Evolutionary conservation across 2,113 vertebrate species (phyloP), one percentile per base, ranked within the genome.

Genomic region (Aegotheles bennettii): DNA sequence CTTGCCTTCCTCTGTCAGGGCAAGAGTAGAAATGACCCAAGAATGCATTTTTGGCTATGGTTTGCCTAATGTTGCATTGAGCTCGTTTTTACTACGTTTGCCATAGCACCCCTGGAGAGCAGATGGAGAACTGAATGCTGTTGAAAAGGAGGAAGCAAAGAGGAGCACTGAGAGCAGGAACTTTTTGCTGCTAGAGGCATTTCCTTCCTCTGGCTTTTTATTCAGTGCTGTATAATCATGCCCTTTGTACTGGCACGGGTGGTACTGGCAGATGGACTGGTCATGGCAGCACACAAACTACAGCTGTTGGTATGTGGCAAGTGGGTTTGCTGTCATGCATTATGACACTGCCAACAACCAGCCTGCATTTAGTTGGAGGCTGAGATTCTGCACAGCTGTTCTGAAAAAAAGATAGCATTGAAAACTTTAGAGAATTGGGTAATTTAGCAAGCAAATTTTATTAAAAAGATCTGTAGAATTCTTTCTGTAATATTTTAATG

Each of bases 181-280:
- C 1, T 1, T 36, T 76, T 69, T 75, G 38, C 70, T 70, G 53
- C 63, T 40, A 45, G 89, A 53, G 65, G 84, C 69, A 28, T 93
- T 95, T 94, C 71, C 87, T 76, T 93, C 70, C 93, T 93, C 65
- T 16, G 16, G 53, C 43, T 82, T 36, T 84, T 94, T 73, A 68
- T 63, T 89, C 45, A 29, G 42, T 0, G 0, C 47, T 51, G 57
- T n/a, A 54, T 48, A 54, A 73, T 26, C 48, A 17, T 36, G 57
- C 33, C 68, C 87, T 80, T 73, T 76, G 65, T 91, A 26, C 84
- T 77, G 70, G 91, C 82, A 77, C 0, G 9, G 69, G 45, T 3
- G 25, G 24, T 15, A 65, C 65, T 42, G 78, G 91, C 93, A 96
- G 91, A 93, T 79, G 84, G 91, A 59, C 69, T 3, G 31, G 73